Conservation (phyloP, 2,888 invertebrate genomes). For the Eilema sororculum region DNA sequence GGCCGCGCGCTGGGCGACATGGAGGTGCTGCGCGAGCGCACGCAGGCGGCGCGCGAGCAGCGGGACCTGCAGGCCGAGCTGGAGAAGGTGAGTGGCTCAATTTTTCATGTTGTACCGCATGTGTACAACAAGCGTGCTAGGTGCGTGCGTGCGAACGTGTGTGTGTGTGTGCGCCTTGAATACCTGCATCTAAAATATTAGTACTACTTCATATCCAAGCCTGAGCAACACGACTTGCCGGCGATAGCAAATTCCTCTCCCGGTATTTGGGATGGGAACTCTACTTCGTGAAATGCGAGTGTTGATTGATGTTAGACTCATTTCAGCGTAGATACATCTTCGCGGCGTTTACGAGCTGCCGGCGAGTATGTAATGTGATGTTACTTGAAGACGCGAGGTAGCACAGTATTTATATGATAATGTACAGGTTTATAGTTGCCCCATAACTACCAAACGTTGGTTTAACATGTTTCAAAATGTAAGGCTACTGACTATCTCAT, state of each 20-base stretch:
- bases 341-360: neutral
- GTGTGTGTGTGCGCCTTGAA: neutral
- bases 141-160: too few species aligned
- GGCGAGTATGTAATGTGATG: neutral
- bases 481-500: too few species aligned
- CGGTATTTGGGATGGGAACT: neutral
- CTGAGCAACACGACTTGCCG: too few species aligned
- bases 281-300: neutral
- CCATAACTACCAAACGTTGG: too few species aligned
- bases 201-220: neutral
- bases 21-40: constrained; percentile 66
- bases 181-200: neutral
- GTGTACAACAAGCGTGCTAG: too few species aligned
- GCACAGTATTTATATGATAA: neutral
- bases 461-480: too few species aligned
- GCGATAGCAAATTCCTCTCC: neutral
- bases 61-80: constrained; percentile 44
- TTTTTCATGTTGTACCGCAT: too few species aligned
- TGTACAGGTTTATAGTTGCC: too few species aligned
- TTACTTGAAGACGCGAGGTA: neutral
- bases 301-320: neutral
- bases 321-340: neutral
- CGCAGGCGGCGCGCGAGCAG: constrained; percentile 38
- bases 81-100: constrained; percentile 40
- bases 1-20: constrained; percentile 78